Base-by-base conservation (phyloP, 2,888 invertebrate species). In the Pandemis heparana region DNA sequence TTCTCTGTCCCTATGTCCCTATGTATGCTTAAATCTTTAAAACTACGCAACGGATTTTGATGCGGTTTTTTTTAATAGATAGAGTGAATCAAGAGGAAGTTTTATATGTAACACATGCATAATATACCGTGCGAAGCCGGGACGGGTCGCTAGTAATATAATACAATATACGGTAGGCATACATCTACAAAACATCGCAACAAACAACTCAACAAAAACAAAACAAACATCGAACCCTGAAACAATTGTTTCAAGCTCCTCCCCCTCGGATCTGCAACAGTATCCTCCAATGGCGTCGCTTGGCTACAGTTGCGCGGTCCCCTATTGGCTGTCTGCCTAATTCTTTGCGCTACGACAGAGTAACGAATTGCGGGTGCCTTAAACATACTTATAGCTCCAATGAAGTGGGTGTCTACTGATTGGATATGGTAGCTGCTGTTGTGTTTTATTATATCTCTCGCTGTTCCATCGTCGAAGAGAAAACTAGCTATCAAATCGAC, bases 241-340 rank as follows among this genome's bases (percentile, higher is more conserved):
- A 67, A 76, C 62, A 66, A 70, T 64, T 67, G 61, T 73, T 60
- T 46, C 63, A 66, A 38, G 76, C 74, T 71, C 66, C 64, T 70
- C 71, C 70, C 60, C 70, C 59, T 53, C 75, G 38, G 71, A 75
- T 71, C 74, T 74, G 77, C 70, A 65, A 72, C 77, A 56, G 73
- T 71, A 16, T 67, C 71, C 74, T 16, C 78, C 77, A 77, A 78
- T 77, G 51, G 51, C 70, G 48, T n/a, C 39, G 70, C 75, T 80
- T 46, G 80, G 80, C 61, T 75, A 82, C 82, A 74, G 82, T 82
- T 76, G 76, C 82, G 48, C n/a, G 75, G 67, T 69, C 32, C 51
- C 62, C 77, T 63, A 83, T 83, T 83, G 83, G 84, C 53, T 39
- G 76, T 14, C 56, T 48, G 23, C 16, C 23, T 16, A 32, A 68